Percentiles rank a stretch among this genome's conserved stretches.
These are phyloP conservation scores for Cercocebus atys DNA, from an alignment of 2,113 vertebrate species.

Conservation along the genomic window DNA sequence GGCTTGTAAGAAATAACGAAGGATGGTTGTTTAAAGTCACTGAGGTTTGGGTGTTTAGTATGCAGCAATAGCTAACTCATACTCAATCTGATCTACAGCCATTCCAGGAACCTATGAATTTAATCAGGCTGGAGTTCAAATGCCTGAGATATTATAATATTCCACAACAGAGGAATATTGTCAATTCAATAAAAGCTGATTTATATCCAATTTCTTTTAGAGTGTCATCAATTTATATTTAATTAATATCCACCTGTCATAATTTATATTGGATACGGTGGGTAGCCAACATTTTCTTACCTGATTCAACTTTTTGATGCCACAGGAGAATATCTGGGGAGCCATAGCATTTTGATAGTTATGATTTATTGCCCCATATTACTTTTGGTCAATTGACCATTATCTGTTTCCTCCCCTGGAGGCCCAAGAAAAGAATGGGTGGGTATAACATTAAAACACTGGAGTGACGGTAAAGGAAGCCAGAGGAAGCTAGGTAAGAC, in stretches of 20 bases:
- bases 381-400: slow-evolving; percentile 62
- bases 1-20: background rate
- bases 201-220: slow-evolving; percentile 40
- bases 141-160: background rate
- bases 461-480: background rate
- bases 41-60: background rate
- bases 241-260: slow-evolving; percentile 24
- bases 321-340: slow-evolving; percentile 43
- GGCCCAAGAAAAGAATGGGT: slow-evolving; percentile 1
- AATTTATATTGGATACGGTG: slow-evolving; percentile 27
- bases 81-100: background rate
- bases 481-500: background rate
- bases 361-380: slow-evolving; percentile 47
- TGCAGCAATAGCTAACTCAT: background rate
- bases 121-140: background rate
- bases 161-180: background rate
- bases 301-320: slow-evolving; percentile 9
- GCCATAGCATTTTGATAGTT: background rate
- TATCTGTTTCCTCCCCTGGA: slow-evolving; percentile 21
- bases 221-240: slow-evolving; percentile 30
- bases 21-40: background rate
- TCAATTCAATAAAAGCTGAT: slow-evolving; percentile 22
- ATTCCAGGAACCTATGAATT: background rate
- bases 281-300: background rate
- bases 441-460: background rate